Conservation (phyloP, 53 echinoderm and acorn worm genomes). For the Glandiceps talaboti region DNA sequence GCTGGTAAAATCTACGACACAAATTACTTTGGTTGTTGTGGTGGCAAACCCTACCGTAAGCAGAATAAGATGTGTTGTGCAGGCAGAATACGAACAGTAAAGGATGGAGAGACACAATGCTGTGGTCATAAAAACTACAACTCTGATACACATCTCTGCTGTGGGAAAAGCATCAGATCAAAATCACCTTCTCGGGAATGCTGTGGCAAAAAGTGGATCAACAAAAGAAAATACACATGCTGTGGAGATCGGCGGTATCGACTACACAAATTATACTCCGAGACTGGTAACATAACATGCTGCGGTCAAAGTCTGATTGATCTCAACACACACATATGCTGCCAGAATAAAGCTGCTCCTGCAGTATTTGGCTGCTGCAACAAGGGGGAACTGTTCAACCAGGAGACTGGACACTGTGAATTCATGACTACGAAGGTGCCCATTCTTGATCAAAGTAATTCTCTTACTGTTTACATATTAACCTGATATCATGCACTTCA, state of each 20-base stretch:
- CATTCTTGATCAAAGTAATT: too few species aligned
- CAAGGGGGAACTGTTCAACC: not conserved
- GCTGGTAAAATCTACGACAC: conserved; percentile 8
- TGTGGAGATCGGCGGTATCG: conserved; percentile 10
- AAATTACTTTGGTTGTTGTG: too few species aligned
- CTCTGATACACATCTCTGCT: conserved; percentile 17
- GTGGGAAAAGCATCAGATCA: not conserved
- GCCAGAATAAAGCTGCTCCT: not conserved
- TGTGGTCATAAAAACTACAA: conserved; percentile 12
- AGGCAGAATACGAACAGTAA: conserved; percentile 1
- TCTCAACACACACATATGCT: conserved; percentile 3
- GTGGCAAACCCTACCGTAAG: too few species aligned
- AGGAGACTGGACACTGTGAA: too few species aligned
- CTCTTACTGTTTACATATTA: too few species aligned
- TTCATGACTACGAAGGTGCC: too few species aligned
- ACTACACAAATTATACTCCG: conserved; percentile 12
- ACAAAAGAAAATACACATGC: too few species aligned
- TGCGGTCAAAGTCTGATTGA: conserved; percentile 17
- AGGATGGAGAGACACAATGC: conserved; percentile 14
- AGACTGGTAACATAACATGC: conserved; percentile 8
- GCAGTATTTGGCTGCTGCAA: not conserved
- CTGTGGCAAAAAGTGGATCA: conserved; percentile 28
- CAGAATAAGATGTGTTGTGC: too few species aligned
- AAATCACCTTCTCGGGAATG: conserved; percentile 18
- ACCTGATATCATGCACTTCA: too few species aligned